Evolutionary conservation across 2,888 invertebrate genomes (phyloP), one percentile per base, ranked within the genome.

Genomic region (Erebia epiphron): DNA sequence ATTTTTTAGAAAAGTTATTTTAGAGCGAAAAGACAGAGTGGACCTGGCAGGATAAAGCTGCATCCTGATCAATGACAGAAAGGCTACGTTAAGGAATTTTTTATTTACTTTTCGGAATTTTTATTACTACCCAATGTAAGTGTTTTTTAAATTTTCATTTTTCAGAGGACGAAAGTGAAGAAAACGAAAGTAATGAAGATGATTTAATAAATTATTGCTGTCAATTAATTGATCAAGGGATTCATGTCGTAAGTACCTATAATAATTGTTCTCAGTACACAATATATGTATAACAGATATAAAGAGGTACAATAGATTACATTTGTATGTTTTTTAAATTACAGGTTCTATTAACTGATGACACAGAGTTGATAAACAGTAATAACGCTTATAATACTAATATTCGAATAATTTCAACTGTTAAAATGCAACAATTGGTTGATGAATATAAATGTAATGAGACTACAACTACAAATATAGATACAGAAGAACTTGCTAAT

Each of bases 271-370:
- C 18, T 21, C 9, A 49, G n/a, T 49, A 58, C 35, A 35, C 7
- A 35, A 35, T 35, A 7, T 35, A 35, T 7, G 35, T 35, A 26
- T 26, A 26, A 26, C 26, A 26, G 26, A 26, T 26, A 26, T 26
- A 35, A 35, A 7, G 35, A 35, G 35, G 0, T 35, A 35, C 35
- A 35, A 7, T 26, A 26, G 26, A 26, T 26, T 26, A 26, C 7
- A 35, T 35, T 35, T 35, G 35, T 18, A 16, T 18, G 9, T 13
- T 35, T 66, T 62, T 54, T 68, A 16, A 66, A 16, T 73, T 87
- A 72, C 73, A 90, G 90, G 74, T 89, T 46, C 77, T 88, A 21
- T 69, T 90, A 50, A 80, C 84, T 14, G 82, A 86, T 71, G 78
- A 85, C 69, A 74, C 73, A 16, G 78, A 82, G 62, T 72, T 86